These are phyloP conservation scores for Cyprinodon diabolis DNA, from an alignment of 2,797 vertebrate genomes.

Conservation along the genomic window DNA sequence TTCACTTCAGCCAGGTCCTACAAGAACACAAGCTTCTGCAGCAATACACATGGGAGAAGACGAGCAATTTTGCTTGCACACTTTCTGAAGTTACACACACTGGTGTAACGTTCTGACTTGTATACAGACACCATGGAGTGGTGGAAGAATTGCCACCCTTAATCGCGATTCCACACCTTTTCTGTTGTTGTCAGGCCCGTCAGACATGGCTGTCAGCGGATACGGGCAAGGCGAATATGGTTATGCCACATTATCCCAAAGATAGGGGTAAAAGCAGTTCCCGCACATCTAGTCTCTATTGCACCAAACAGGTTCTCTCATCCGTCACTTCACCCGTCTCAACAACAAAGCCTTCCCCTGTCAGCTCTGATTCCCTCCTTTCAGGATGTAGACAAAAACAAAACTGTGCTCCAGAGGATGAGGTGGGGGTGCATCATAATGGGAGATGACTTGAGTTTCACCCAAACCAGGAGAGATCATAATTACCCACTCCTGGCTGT, in stretches of 20 bases:
- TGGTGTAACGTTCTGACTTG: background rate
- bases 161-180: slow-evolving; percentile 68
- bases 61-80: background rate
- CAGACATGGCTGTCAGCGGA: slow-evolving; percentile 63
- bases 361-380: slow-evolving; percentile 33
- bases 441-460: slow-evolving; percentile 64
- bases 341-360: slow-evolving; percentile 35
- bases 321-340: slow-evolving; percentile 59
- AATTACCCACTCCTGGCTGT: slow-evolving; percentile 33
- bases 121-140: slow-evolving; percentile 40
- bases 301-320: slow-evolving; percentile 70
- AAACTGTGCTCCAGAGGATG: slow-evolving; percentile 31
- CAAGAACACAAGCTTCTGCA: slow-evolving; percentile 7
- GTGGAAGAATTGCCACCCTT: slow-evolving; percentile 47
- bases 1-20: slow-evolving; percentile 31
- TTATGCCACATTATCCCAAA: slow-evolving; percentile 51
- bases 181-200: slow-evolving; percentile 63
- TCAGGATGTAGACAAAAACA: slow-evolving; percentile 4
- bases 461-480: slow-evolving; percentile 36
- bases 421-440: slow-evolving; percentile 8
- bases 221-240: slow-evolving; percentile 43
- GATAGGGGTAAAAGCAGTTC: slow-evolving; percentile 56
- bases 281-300: slow-evolving; percentile 54
- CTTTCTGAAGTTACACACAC: slow-evolving; percentile 5
- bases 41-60: slow-evolving; percentile 25